Conservation (phyloP, 1,140 invertebrate genomes). For the Drosophila varians region DNA sequence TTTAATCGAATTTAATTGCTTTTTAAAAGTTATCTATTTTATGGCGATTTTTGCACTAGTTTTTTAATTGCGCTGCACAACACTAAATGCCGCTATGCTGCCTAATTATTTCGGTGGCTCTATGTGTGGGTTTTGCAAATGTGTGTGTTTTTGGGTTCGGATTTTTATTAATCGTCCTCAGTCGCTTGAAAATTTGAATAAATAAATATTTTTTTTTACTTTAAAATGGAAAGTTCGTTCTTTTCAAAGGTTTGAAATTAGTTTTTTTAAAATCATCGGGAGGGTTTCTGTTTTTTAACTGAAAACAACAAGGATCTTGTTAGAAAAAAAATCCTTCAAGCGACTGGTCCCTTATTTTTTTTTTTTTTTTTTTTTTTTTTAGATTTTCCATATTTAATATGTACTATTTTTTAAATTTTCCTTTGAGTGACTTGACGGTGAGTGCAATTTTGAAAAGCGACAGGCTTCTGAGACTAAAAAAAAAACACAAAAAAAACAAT, state of each 20-base stretch:
- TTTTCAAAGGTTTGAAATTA: background rate
- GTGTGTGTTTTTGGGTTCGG: constrained; percentile 21
- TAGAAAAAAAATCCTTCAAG: background rate
- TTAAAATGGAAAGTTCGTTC: no score
- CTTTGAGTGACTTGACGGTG: constrained; percentile 21
- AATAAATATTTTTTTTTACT: background rate
- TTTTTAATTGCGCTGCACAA: constrained; percentile 45
- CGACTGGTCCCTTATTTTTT: background rate
- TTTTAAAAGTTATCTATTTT: constrained; percentile 43
- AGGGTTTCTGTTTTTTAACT: background rate
- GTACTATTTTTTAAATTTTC: constrained; percentile 13
- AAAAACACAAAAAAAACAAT: constrained; percentile 6
- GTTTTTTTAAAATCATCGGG: background rate
- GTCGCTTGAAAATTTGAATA: constrained; percentile 10
- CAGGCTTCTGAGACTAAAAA: constrained; percentile 40
- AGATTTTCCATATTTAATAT: constrained; percentile 1
- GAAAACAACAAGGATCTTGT: no score
- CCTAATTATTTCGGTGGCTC: constrained; percentile 42
- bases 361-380: background rate
- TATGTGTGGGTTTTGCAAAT: constrained; percentile 40
- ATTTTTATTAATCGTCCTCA: constrained; percentile 10
- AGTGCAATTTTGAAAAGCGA: constrained; percentile 49
- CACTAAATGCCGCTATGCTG: constrained; percentile 54
- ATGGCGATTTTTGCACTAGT: constrained; percentile 27
- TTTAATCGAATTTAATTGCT: constrained; percentile 41